Evolutionary conservation across 2,113 vertebrate genomes (phyloP).

Genomic region (Rhipidura dahli): DNA sequence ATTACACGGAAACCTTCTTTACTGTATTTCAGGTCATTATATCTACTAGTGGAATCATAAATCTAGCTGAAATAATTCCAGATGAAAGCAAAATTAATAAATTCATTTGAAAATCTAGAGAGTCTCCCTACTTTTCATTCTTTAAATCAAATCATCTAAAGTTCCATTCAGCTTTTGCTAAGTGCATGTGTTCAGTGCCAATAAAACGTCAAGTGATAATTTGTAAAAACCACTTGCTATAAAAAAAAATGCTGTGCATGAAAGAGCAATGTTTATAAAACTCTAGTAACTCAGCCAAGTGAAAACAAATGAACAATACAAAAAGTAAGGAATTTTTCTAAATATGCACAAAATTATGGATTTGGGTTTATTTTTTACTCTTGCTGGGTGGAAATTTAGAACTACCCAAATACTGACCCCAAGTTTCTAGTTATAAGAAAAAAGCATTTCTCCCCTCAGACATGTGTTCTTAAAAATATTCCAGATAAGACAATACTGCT

Average conservation of each 20-base stretch:
- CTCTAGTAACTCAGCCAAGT: not conserved
- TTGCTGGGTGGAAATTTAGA: not conserved
- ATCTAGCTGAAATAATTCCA: not conserved
- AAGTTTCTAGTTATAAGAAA: not conserved
- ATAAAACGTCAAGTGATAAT: not conserved
- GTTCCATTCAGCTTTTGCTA: not conserved
- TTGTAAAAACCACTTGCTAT: conserved; percentile 10
- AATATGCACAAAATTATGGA: not conserved
- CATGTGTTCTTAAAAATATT: not conserved
- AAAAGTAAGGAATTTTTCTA: not conserved
- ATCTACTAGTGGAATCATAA: not conserved
- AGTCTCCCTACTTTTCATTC: not conserved
- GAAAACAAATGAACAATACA: not conserved
- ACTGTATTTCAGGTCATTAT: not conserved
- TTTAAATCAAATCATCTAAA: not conserved
- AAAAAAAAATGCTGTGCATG: not conserved
- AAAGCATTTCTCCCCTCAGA: not conserved
- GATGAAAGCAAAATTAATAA: conserved; percentile 12
- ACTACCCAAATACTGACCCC: not conserved
- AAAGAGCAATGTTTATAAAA: not conserved
- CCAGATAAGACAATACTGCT: not conserved
- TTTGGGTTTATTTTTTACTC: not conserved
- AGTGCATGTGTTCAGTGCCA: not conserved
- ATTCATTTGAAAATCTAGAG: not conserved
- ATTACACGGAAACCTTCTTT: not conserved